Conservation (phyloP, 2,113 vertebrate species). For the Anguilla rostrata region DNA sequence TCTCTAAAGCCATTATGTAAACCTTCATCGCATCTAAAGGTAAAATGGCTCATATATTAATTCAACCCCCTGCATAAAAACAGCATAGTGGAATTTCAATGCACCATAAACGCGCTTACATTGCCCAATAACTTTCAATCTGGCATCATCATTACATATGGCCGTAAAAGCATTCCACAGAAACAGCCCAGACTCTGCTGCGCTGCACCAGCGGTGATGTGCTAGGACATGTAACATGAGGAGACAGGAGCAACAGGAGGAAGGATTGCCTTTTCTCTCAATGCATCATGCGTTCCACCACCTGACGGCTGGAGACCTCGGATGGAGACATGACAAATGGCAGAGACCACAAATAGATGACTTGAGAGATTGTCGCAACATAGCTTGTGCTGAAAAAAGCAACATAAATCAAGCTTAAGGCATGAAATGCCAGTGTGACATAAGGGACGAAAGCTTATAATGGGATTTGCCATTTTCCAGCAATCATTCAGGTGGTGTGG, state of each 20-base stretch:
- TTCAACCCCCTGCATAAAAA: background rate
- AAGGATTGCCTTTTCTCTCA: background rate
- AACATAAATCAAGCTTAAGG: conserved; percentile 6
- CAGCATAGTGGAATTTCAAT: background rate
- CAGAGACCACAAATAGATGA: background rate
- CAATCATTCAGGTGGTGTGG: conserved; percentile 6
- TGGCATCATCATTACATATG: background rate
- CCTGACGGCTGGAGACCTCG: background rate
- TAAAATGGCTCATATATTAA: too few relatives aligned
- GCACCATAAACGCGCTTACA: background rate
- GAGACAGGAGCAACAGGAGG: background rate
- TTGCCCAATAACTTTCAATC: background rate
- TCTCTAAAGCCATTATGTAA: too few relatives aligned
- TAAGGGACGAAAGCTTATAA: conserved; percentile 4
- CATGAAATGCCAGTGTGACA: background rate
- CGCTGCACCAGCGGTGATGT: background rate
- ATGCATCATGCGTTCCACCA: background rate
- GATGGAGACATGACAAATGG: background rate
- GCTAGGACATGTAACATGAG: background rate
- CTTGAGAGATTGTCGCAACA: background rate
- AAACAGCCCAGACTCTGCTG: background rate
- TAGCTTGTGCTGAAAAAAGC: background rate
- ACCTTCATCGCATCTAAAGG: too few relatives aligned
- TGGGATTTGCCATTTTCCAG: background rate
- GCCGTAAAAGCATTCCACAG: background rate